A percentile compares a stretch with the other conserved stretches of the same genome.
phyloP scores from a whole-genome alignment of 2,888 invertebrate genomes.

The Synergus japonicus region DNA sequence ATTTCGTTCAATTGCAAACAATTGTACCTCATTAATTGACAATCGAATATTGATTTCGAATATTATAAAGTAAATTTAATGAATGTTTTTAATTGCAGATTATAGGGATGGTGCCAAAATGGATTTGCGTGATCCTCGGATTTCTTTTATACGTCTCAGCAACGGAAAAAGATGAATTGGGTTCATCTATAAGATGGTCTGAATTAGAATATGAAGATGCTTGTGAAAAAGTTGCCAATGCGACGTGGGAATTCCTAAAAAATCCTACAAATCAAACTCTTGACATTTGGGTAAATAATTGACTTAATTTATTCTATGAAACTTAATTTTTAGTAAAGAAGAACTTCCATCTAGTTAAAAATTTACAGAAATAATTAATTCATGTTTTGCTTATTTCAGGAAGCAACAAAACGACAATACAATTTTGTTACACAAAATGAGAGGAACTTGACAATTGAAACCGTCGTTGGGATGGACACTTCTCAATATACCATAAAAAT shows the following conservation, averaged over 20 bases:
- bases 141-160: constrained; percentile 51
- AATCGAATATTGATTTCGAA: constrained; percentile 29
- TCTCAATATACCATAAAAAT: constrained; percentile 60
- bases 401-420: constrained; percentile 58
- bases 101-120: constrained; percentile 61
- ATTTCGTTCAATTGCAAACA: constrained; percentile 37
- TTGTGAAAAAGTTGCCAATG: constrained; percentile 62
- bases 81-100: constrained; percentile 44
- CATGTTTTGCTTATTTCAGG: constrained; percentile 56
- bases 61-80: not conserved
- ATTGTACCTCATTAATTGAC: constrained; percentile 31
- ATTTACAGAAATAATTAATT: not conserved
- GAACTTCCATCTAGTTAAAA: constrained; percentile 10
- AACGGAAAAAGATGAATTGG: constrained; percentile 44
- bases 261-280: constrained; percentile 61
- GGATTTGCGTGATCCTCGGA: constrained; percentile 56
- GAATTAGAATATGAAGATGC: constrained; percentile 68
- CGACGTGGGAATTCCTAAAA: constrained; percentile 67
- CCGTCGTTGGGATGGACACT: constrained; percentile 45
- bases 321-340: not conserved
- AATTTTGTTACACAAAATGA: constrained; percentile 60
- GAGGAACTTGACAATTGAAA: constrained; percentile 49
- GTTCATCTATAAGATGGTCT: constrained; percentile 60
- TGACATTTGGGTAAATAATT: constrained; percentile 64
- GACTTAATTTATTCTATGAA: not conserved